A percentile compares a stretch with the other conserved stretches of the same genome.
Evolutionary conservation across 2,797 vertebrate species (phyloP).

Genomic region (Petrocephalus sullivani): DNA sequence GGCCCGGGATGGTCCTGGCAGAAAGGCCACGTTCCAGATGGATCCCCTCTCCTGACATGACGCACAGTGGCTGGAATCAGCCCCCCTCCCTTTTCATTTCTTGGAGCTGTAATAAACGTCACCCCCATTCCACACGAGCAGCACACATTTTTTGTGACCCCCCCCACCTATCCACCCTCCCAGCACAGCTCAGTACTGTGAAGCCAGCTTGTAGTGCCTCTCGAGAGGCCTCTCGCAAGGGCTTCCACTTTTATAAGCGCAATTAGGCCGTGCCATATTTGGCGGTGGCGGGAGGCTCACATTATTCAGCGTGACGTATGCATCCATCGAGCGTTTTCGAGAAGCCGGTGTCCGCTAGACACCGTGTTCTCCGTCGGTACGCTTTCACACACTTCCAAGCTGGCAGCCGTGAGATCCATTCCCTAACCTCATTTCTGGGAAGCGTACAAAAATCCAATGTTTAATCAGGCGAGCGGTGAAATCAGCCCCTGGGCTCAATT

Average conservation of each 20-base stretch:
- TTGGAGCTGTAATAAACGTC: slow-evolving; percentile 10
- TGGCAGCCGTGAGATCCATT: slow-evolving; percentile 66
- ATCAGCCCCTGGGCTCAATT: slow-evolving; percentile 72
- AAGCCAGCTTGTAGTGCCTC: not conserved
- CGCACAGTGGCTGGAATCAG: slow-evolving; percentile 20
- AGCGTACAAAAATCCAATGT: slow-evolving; percentile 71
- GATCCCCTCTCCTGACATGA: slow-evolving; percentile 20
- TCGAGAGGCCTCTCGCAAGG: slow-evolving; percentile 14
- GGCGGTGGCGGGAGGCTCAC: slow-evolving; percentile 58
- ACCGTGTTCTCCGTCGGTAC: slow-evolving; percentile 64
- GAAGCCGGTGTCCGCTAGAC: slow-evolving; percentile 60
- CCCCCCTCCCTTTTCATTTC: not conserved
- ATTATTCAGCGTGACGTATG: slow-evolving; percentile 68
- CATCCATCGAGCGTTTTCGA: slow-evolving; percentile 63
- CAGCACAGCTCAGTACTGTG: not conserved
- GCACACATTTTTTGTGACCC: slow-evolving; percentile 17
- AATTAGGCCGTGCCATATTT: slow-evolving; percentile 65
- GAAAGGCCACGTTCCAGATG: slow-evolving; percentile 17
- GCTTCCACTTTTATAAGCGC: slow-evolving; percentile 46
- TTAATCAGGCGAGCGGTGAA: slow-evolving; percentile 72
- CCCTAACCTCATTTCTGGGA: slow-evolving; percentile 77
- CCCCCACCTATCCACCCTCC: not conserved
- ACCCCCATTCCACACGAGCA: not conserved
- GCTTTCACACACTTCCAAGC: slow-evolving; percentile 67
- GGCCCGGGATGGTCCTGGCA: not conserved